Conservation (phyloP, 2,888 invertebrate species). For the Latheticus oryzae region DNA sequence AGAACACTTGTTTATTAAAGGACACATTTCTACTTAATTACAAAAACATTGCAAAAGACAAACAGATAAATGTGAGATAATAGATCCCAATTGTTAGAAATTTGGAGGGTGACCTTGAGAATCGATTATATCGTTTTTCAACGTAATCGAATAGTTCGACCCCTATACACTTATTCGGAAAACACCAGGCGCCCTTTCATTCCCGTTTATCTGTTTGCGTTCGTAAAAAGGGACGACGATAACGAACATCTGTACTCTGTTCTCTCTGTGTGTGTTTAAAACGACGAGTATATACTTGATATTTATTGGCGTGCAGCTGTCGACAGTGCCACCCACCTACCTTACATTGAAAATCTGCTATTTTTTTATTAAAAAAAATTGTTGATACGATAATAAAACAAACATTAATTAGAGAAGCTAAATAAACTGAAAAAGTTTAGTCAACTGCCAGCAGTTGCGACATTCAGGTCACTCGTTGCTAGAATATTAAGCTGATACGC, state of each 20-base stretch:
- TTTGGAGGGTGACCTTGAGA: slow-evolving; percentile 26
- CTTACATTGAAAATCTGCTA: slow-evolving; percentile 21
- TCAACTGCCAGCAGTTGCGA: slow-evolving; percentile 20
- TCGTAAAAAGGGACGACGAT: slow-evolving; percentile 33
- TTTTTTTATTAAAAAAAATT: too few species aligned
- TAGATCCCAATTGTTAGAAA: slow-evolving; percentile 11
- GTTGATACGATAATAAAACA: too few species aligned
- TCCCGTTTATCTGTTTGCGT: slow-evolving; percentile 36
- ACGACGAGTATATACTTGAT: slow-evolving; percentile 38
- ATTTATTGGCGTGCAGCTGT: slow-evolving; percentile 42
- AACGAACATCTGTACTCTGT: slow-evolving; percentile 38
- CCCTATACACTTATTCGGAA: slow-evolving; percentile 1
- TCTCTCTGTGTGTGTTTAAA: slow-evolving; percentile 21
- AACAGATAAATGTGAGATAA: slow-evolving; percentile 10
- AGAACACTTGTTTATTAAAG: slow-evolving; percentile 35
- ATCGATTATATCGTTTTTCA: slow-evolving; percentile 16
- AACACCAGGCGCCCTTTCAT: slow-evolving; percentile 33
- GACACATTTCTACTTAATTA: slow-evolving; percentile 31
- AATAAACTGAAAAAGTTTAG: slow-evolving; percentile 15
- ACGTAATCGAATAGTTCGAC: slow-evolving; percentile 16
- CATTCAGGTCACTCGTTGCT: slow-evolving; percentile 19
- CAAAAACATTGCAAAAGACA: slow-evolving; percentile 34
- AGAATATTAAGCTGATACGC: slow-evolving; percentile 9
- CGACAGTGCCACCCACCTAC: slow-evolving; percentile 38
- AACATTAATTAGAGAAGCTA: too few species aligned